These are phyloP conservation scores for Tipula vernalis DNA, from an alignment of 2,888 invertebrate genomes.

Conservation along the genomic window DNA sequence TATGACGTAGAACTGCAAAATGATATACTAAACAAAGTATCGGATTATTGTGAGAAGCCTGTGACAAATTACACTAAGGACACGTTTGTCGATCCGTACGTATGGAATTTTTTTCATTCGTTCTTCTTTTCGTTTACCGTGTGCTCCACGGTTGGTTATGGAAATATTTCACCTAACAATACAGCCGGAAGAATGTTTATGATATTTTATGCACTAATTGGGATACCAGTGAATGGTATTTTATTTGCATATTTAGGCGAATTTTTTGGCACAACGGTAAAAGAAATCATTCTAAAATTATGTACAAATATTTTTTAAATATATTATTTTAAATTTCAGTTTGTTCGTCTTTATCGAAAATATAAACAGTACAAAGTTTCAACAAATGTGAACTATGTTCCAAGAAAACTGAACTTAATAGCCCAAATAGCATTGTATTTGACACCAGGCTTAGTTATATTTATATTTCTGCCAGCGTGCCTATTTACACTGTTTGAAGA, in stretches of 20 bases:
- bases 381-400: constrained; percentile 47
- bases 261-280: constrained; percentile 68
- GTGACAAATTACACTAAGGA: constrained; percentile 51
- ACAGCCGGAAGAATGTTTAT: constrained; percentile 68
- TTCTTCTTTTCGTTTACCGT: constrained; percentile 86
- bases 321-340: constrained; percentile 38
- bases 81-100: constrained; percentile 45
- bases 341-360: constrained; percentile 63
- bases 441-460: constrained; percentile 79
- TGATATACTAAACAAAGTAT: constrained; percentile 39
- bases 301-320: neutral
- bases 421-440: constrained; percentile 72
- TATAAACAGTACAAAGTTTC: constrained; percentile 59
- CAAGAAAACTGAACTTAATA: constrained; percentile 56
- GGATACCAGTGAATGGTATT: constrained; percentile 43
- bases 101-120: constrained; percentile 85
- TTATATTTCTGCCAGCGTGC: constrained; percentile 74
- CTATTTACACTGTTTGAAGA: constrained; percentile 73
- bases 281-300: constrained; percentile 19
- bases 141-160: constrained; percentile 86
- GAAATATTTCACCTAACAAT: constrained; percentile 77
- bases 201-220: constrained; percentile 77
- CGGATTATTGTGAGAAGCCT: constrained; percentile 62
- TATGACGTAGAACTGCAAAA: constrained; percentile 27
- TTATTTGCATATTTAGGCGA: constrained; percentile 70